Conservation (phyloP, 2,888 invertebrate species). For the Helleia helle region DNA sequence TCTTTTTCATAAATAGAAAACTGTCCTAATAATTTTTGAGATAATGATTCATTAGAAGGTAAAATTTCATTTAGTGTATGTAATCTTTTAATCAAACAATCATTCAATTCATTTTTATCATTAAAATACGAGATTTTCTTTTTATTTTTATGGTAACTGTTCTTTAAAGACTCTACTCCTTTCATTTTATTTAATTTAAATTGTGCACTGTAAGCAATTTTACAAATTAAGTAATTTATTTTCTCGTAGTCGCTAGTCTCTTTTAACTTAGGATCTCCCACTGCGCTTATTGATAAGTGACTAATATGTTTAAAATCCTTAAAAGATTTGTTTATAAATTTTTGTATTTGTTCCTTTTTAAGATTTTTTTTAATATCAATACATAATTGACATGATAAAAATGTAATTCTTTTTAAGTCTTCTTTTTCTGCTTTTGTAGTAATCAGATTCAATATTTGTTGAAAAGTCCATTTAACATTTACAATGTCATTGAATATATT, state of each 20-base stretch:
- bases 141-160: neutral
- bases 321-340: neutral
- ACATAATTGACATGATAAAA: neutral
- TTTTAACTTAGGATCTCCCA: neutral
- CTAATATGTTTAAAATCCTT: neutral
- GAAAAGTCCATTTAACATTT: neutral
- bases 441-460: neutral
- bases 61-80: neutral
- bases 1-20: neutral
- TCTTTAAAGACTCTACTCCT: slow-evolving; percentile 2
- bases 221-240: neutral
- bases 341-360: neutral
- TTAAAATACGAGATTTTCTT: neutral
- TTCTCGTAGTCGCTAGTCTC: neutral
- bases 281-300: neutral
- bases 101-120: neutral
- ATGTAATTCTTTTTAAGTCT: neutral
- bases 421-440: neutral
- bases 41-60: neutral
- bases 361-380: neutral
- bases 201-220: neutral
- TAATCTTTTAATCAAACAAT: neutral
- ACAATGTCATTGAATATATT: neutral
- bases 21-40: neutral
- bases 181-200: neutral